phyloP scores from a whole-genome alignment of 2,797 vertebrate genomes.

The Ctenochaetus hawaiiensis region DNA sequence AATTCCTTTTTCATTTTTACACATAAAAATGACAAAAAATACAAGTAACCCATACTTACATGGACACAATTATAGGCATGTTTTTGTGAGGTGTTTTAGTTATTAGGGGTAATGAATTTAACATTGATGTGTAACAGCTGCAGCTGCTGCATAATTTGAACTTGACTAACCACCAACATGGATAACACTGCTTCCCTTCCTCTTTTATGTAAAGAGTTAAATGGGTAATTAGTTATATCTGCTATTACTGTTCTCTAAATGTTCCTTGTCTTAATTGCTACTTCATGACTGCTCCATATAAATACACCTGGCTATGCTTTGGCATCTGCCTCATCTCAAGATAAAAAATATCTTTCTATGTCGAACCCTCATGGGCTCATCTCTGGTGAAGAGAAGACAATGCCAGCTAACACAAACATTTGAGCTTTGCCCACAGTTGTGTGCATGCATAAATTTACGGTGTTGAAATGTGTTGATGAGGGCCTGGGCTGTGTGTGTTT shows the following conservation, averaged over 20 bases:
- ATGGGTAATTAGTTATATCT: no score
- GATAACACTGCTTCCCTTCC: background rate
- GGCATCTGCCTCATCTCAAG: background rate
- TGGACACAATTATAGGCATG: no score
- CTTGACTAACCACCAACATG: background rate
- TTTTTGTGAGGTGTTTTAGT: no score
- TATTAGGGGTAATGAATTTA: background rate
- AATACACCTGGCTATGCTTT: slow-evolving; percentile 1
- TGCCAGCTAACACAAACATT: slow-evolving; percentile 35
- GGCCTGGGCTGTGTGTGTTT: slow-evolving; percentile 7
- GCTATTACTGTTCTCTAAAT: background rate
- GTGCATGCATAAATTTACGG: slow-evolving; percentile 32
- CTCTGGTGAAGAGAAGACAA: slow-evolving; percentile 17
- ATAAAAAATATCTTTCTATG: slow-evolving; percentile 11
- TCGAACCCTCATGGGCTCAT: background rate
- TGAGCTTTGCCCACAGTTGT: slow-evolving; percentile 18
- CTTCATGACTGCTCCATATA: background rate
- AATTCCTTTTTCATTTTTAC: no score
- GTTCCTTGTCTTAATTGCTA: background rate
- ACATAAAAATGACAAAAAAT: no score
- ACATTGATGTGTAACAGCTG: background rate
- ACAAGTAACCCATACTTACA: no score
- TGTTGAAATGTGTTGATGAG: slow-evolving; percentile 27
- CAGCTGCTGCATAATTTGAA: background rate
- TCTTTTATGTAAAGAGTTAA: background rate